Base-by-base conservation (phyloP, 1,140 invertebrate genomes). In the Drosophila chauvacae region DNA sequence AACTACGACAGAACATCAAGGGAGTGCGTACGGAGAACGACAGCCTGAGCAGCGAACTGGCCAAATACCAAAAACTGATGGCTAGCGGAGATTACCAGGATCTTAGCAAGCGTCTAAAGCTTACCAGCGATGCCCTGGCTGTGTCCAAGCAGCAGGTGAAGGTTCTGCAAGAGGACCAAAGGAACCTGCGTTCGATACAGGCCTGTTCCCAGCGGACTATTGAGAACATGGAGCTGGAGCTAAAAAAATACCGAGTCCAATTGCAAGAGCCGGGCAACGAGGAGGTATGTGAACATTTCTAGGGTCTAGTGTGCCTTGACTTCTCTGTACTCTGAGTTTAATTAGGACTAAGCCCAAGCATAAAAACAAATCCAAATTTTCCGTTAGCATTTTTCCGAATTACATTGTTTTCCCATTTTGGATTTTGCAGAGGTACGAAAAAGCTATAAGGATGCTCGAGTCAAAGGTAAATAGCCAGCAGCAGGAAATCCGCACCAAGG, bases 201-300 rank as follows among this genome's bases (percentile, higher is more conserved):
- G 68, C 80, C 14, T 85, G 42, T 45, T 85, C 81, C 7, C 58
- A 82, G 16, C 47, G 48, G 14, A 91, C 83, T 5, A 92, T 92
- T 41, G 60, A 74, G 2, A 80, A 79, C 53, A 64, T 92, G 70
- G 88, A 92, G 57, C 23, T 55, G 20, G 91, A 92, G 64, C 68
- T 92, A 2, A 57, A 76, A 23, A 77, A 35, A 37, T 92, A 83
- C 72, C 80, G 90, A 2, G 57, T 62, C n/a, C 82, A 87, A 41
- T 7, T 91, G 18, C 56, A 66, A 7, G 56, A 65, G 14, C 42
- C 58, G 0, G 60, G 53, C 6, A 63, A 58, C 7, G 60, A 84
- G 1, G 28, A 77, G 62, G 91, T 86, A 42, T 42, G 41, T 26
- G 4, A 13, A 6, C 13, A 11, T 16, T n/a, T n/a, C 3, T 7